Evolutionary conservation across 2,113 vertebrate genomes (phyloP).

Genomic region (Papio anubis): DNA sequence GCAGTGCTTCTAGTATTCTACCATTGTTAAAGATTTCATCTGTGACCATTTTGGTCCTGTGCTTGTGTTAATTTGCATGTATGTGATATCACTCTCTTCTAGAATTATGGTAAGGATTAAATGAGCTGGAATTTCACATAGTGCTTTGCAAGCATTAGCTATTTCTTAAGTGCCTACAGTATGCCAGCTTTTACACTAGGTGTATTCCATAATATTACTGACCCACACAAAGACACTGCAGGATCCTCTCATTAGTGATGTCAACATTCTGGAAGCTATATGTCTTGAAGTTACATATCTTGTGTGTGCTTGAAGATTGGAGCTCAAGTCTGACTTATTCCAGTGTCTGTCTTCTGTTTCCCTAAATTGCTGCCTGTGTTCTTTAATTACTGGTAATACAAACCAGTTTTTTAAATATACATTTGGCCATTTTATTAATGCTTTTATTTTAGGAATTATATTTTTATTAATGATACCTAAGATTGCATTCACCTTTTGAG

Average conservation of each 20-base stretch:
- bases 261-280: neutral
- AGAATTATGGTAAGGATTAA: neutral
- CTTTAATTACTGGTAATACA: neutral
- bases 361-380: neutral
- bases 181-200: fast-evolving
- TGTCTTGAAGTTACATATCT: neutral
- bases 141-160: neutral
- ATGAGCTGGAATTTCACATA: neutral
- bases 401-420: neutral
- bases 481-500: neutral
- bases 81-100: neutral
- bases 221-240: no score
- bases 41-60: neutral
- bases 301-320: neutral
- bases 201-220: fast-evolving
- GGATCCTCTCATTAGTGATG: neutral
- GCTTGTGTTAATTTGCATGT: neutral
- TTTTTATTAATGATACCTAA: neutral
- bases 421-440: neutral
- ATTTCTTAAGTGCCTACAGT: neutral
- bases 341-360: neutral
- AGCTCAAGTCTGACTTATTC: neutral
- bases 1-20: fast-evolving
- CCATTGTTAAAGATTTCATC: fast-evolving
- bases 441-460: slow-evolving; percentile 29